A percentile compares a stretch with the other conserved stretches of the same genome.
Evolutionary conservation across 23 tunicate genomes (phyloP).

Genomic region (Oikopleura dioica): DNA sequence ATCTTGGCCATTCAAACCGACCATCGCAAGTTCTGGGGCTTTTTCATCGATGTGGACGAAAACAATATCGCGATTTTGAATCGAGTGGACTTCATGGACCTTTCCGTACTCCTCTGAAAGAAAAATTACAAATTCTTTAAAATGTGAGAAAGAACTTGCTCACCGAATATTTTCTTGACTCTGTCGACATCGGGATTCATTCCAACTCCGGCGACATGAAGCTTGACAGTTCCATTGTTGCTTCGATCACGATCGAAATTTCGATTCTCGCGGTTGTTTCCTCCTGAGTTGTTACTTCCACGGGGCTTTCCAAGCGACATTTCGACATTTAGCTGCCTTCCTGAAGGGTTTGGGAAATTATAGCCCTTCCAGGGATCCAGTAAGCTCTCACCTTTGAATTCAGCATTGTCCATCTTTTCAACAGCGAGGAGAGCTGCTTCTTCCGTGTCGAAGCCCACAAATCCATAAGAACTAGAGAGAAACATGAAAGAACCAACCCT

Average conservation of each 20-base stretch:
- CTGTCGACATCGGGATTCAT: background rate
- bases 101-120: background rate
- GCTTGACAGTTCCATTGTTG: background rate
- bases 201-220: background rate
- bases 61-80: background rate
- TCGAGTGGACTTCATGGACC: background rate
- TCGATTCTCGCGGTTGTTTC: background rate
- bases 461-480: conserved; percentile 31
- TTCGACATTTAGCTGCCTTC: background rate
- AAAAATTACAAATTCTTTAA: no score
- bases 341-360: no score
- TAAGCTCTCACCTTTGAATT: background rate
- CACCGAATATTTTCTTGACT: background rate
- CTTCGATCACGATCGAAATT: background rate
- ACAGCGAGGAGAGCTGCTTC: conserved; percentile 50
- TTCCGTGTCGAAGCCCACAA: conserved; percentile 75
- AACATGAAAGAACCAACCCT: no score
- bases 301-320: background rate
- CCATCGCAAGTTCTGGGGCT: background rate
- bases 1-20: background rate
- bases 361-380: no score
- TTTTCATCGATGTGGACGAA: background rate
- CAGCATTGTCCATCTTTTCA: conserved; percentile 26
- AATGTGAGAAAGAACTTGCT: no score
- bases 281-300: background rate